Conservation (phyloP, 2,797 vertebrate species). For the Crocodylus rhombifer region DNA sequence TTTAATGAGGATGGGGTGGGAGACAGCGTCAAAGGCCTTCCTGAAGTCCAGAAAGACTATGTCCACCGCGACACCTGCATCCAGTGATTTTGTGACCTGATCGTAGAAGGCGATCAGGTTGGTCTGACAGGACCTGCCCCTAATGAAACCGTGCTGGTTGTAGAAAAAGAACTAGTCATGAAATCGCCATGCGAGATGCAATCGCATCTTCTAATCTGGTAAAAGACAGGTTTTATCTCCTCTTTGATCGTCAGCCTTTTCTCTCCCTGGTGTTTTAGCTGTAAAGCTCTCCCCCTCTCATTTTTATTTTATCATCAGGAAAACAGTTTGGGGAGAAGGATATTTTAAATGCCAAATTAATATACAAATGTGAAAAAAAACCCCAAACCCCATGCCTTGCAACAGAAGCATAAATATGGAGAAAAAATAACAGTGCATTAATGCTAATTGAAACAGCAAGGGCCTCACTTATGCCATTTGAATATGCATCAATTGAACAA, state of each 20-base stretch:
- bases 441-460: constrained; percentile 69
- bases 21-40: too few species aligned
- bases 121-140: too few species aligned
- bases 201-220: background rate
- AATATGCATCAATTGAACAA: constrained; percentile 57
- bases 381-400: background rate
- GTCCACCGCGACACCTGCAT: too few species aligned
- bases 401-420: constrained; percentile 43
- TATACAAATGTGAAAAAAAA: constrained; percentile 36
- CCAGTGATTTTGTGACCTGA: too few species aligned
- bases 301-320: background rate
- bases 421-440: constrained; percentile 51
- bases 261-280: background rate
- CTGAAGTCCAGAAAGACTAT: too few species aligned
- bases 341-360: constrained; percentile 43
- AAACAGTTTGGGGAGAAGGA: background rate
- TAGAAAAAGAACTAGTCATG: background rate
- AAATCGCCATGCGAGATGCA: background rate
- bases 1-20: too few species aligned
- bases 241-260: background rate
- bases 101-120: too few species aligned
- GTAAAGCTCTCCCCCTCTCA: background rate
- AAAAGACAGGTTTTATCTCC: constrained; percentile 34
- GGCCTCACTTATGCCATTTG: constrained; percentile 31
- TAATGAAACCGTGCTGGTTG: too few species aligned